Percentiles rank a stretch among this genome's conserved stretches.
phyloP scores from a whole-genome alignment of 1,140 invertebrate genomes.

The Babylonia areolata region DNA sequence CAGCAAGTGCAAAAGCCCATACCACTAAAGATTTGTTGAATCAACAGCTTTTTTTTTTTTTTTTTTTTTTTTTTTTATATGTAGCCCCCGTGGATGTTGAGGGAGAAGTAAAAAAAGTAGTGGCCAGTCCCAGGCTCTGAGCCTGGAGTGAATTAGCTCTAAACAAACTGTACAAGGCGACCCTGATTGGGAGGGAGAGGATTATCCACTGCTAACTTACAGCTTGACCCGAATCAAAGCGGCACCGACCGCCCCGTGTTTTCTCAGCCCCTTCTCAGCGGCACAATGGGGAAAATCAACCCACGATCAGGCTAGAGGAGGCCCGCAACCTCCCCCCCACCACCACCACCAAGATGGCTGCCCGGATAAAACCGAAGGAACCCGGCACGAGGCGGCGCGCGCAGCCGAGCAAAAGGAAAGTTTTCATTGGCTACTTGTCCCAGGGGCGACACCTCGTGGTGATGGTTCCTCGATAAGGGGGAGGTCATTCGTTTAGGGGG shows the following conservation, averaged over 20 bases:
- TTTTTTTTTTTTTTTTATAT: too few relatives aligned
- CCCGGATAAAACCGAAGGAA: background rate
- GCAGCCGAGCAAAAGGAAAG: constrained; percentile 26
- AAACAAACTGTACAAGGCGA: background rate
- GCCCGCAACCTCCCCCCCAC: too few relatives aligned
- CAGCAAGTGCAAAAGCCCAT: constrained; percentile 4
- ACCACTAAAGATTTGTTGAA: constrained; percentile 8
- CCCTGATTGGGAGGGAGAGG: background rate
- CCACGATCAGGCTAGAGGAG: background rate
- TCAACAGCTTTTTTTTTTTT: constrained; percentile 3
- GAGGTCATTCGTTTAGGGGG: constrained; percentile 21
- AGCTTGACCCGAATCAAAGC: constrained; percentile 16
- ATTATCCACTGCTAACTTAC: constrained; percentile 18
- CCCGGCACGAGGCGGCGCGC: constrained; percentile 16
- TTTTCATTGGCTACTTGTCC: background rate
- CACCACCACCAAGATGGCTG: constrained; percentile 26
- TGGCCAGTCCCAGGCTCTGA: background rate
- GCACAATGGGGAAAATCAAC: background rate
- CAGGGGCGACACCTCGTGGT: background rate
- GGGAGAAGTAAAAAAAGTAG: background rate
- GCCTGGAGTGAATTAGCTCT: constrained; percentile 4
- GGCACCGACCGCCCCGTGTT: constrained; percentile 10
- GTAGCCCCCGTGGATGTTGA: background rate
- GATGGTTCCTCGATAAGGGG: background rate
- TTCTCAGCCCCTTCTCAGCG: background rate